Base-by-base conservation (phyloP, 2,113 vertebrate species). In the Leucoraja erinaceus region DNA sequence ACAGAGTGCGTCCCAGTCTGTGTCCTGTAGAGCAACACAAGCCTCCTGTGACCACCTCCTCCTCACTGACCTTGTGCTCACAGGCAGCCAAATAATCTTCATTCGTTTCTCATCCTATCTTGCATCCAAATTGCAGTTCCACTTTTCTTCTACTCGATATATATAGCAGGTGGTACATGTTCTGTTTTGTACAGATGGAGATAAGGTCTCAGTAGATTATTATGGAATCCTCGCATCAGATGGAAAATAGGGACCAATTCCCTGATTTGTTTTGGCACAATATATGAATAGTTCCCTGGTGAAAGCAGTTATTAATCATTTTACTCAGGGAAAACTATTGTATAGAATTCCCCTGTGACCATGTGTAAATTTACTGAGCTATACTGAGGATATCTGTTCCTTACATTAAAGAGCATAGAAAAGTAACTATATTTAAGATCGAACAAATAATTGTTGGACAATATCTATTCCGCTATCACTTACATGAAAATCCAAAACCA, bases 301-400 rank as follows among this genome's bases (percentile, higher is more conserved):
- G 90, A 91, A 54, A 28, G 18, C 33, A 74, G n/a, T 70, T 66
- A 54, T 91, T 54, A 91, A 91, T 91, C 90, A 91, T 91, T 72
- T 25, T 72, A 72, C 47, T 38, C 72, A 4, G 68, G 47, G 66
- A 70, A 91, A 72, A n/a, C 18, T 72, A 38, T 88, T 88, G 59
- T 31, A 7, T 25, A 25, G 38, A 74, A 74, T 54, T 72, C 90
- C 20, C 88, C 33, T 72, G 68, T 70, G 90, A 14, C 38, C 47
- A 4, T 4, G 61, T 25, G 90, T 91, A 47, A 47, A 72, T 72
- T 72, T 54, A 74, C 38, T 91, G 90, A 91, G 68, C 10, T 72
- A 72, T 28, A 38, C 4, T 10, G 0, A 22, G 10, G 16, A 2
- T 8, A 47, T 38, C 66, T 91, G 90, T 74, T 91, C 38, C 11